phyloP scores from a whole-genome alignment of 2,888 invertebrate genomes.

The Venusia cambrica region DNA sequence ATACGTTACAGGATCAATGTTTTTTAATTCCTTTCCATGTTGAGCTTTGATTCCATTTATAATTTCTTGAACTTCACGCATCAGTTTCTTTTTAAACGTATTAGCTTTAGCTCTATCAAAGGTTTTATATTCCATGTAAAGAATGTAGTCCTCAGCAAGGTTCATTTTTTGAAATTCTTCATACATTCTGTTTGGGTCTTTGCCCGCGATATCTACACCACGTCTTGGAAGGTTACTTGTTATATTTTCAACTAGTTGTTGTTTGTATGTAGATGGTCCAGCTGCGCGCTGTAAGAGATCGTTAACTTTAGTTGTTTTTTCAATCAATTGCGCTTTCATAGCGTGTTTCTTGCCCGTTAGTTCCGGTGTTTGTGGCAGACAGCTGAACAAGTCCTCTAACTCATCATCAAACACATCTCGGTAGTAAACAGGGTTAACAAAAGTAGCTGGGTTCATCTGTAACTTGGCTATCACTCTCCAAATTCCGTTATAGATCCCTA shows the following conservation, averaged over 20 bases:
- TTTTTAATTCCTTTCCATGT: conserved; percentile 35
- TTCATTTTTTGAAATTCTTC: conserved; percentile 47
- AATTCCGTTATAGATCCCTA: conserved; percentile 49
- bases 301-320: conserved; percentile 44
- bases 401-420: conserved; percentile 58
- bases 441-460: conserved; percentile 43
- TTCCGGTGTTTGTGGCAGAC: conserved; percentile 47
- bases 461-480: conserved; percentile 52
- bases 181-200: conserved; percentile 30
- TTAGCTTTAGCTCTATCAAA: conserved; percentile 45
- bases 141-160: conserved; percentile 50
- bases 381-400: conserved; percentile 49
- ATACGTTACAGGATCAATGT: conserved; percentile 37
- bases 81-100: conserved; percentile 47
- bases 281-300: conserved; percentile 33
- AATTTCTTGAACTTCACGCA: conserved; percentile 40
- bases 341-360: conserved; percentile 37
- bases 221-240: conserved; percentile 35
- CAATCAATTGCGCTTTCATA: conserved; percentile 49
- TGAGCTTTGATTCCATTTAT: conserved; percentile 41
- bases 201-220: conserved; percentile 18
- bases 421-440: conserved; percentile 46
- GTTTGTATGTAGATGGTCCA: conserved; percentile 42
- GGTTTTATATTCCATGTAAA: conserved; percentile 43
- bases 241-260: conserved; percentile 46